Conservation (phyloP, 2,797 vertebrate genomes). For the Sebastes hubbsi region DNA sequence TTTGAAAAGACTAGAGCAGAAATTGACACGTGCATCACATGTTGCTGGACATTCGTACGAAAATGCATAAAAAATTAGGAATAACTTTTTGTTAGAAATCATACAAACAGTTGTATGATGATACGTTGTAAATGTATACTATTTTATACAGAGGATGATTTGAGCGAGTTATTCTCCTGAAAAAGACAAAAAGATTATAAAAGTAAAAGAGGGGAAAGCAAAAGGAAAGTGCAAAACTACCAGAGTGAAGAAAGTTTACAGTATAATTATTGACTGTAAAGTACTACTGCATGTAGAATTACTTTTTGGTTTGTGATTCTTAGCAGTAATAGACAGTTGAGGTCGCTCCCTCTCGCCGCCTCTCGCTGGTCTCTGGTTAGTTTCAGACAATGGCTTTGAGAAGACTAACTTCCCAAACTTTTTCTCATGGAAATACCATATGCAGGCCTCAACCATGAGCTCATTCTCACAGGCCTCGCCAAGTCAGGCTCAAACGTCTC, state of each 20-base stretch:
- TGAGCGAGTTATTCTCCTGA: neutral
- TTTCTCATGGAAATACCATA: conserved; percentile 89
- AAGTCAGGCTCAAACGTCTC: conserved; percentile 78
- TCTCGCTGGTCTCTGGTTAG: conserved; percentile 64
- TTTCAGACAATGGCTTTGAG: conserved; percentile 72
- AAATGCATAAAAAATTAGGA: no score
- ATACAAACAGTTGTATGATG: no score
- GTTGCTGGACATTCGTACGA: no score
- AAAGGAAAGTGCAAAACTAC: neutral
- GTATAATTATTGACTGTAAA: neutral
- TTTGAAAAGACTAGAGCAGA: no score
- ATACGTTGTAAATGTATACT: neutral
- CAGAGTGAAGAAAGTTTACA: neutral
- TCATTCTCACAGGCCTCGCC: conserved; percentile 83
- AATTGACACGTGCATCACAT: no score
- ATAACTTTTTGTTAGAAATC: no score
- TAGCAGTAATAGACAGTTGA: conserved; percentile 21
- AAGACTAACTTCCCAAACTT: conserved; percentile 62
- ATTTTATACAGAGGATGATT: neutral
- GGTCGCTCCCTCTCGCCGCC: conserved; percentile 27
- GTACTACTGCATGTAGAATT: neutral
- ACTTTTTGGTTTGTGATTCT: neutral
- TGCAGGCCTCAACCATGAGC: conserved; percentile 82
- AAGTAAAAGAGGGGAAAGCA: neutral
- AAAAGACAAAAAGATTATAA: neutral